A percentile compares a stretch with the other conserved stretches of the same genome.
Conservation (phyloP, 2,113 vertebrate species). For the Austrofundulus limnaeus region DNA sequence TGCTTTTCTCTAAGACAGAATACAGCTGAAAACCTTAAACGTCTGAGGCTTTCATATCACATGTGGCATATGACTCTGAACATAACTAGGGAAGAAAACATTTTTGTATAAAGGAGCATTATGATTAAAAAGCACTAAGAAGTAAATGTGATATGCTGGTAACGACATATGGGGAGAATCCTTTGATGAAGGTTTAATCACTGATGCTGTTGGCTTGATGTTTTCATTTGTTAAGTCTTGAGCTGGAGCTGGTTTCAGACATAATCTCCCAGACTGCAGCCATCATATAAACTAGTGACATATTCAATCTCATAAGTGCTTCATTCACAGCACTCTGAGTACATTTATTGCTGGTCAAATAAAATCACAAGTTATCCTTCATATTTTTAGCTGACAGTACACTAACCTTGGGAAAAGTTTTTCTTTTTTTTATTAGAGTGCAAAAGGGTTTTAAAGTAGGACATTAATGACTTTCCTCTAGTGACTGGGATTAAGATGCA, state of each 20-base stretch:
- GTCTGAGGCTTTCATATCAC: neutral
- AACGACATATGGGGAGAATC: neutral
- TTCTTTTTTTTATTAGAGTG: too few species aligned
- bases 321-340: neutral
- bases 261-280: neutral
- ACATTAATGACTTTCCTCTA: too few species aligned
- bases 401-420: too few species aligned
- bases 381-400: too few species aligned
- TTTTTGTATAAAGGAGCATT: conserved; percentile 25
- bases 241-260: neutral
- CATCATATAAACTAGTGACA: neutral
- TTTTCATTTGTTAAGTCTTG: neutral
- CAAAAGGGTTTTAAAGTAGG: too few species aligned
- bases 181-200: neutral
- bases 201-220: neutral
- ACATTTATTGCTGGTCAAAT: neutral
- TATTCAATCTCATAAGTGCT: neutral
- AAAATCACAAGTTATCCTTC: neutral
- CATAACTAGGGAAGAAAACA: conserved; percentile 24
- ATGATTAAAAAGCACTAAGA: conserved; percentile 11
- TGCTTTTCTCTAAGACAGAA: neutral
- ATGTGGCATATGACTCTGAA: conserved; percentile 7
- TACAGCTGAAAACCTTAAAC: too few species aligned
- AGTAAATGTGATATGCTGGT: neutral
- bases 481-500: too few species aligned